These are phyloP conservation scores for Nomada goodeniana DNA, from an alignment of 2,888 invertebrate genomes.

Conservation along the genomic window DNA sequence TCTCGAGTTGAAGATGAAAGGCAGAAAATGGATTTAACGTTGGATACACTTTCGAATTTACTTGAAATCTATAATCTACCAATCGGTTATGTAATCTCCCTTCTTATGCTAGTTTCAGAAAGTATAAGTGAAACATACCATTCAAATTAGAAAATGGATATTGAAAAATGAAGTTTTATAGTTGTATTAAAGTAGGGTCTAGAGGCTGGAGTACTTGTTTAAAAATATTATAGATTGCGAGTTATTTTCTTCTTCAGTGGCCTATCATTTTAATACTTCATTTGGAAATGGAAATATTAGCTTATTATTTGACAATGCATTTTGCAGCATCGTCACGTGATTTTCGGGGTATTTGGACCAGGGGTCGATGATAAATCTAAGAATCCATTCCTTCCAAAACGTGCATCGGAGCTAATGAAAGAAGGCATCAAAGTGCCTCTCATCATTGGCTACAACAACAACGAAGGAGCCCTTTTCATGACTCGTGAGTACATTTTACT, in stretches of 20 bases:
- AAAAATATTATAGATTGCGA: no score
- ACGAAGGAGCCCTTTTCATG: slow-evolving; percentile 69
- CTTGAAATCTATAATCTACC: neutral
- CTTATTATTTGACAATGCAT: neutral
- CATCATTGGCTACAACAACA: slow-evolving; percentile 73
- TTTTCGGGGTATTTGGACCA: slow-evolving; percentile 65
- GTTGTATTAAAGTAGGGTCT: no score
- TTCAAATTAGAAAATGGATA: no score
- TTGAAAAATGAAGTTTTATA: no score
- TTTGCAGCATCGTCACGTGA: slow-evolving; percentile 59
- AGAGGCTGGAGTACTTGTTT: no score
- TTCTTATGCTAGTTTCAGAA: no score
- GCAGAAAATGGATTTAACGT: neutral
- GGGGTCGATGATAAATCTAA: slow-evolving; percentile 68
- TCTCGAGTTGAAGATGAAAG: no score
- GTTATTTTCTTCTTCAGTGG: no score
- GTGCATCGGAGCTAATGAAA: slow-evolving; percentile 48
- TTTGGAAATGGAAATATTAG: neutral
- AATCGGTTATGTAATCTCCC: neutral
- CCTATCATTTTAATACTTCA: no score
- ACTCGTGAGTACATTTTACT: slow-evolving; percentile 24
- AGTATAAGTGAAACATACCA: no score
- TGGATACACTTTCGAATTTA: neutral
- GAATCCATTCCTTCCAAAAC: slow-evolving; percentile 71
- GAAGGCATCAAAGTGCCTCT: slow-evolving; percentile 73